Base-by-base conservation (phyloP, 2,797 vertebrate genomes). In the Cirrhinus molitorella region DNA sequence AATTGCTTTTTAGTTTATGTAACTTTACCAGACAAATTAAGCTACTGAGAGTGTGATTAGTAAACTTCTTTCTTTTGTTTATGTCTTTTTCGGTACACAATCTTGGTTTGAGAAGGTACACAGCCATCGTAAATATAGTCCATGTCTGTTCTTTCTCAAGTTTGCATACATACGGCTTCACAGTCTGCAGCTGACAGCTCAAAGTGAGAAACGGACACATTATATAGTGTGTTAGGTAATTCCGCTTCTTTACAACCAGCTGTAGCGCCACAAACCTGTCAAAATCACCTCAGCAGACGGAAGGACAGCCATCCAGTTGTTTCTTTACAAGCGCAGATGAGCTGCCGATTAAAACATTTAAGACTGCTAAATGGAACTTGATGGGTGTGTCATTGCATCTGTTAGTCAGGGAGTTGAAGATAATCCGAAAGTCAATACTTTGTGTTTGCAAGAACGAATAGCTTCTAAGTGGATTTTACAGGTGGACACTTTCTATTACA, bases 131-230 rank as follows among this genome's bases (percentile, higher is more conserved):
- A 40, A 73, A 37, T 73, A 23, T 63, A 51, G 21, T 40, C n/a
- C 17, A 53, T 19, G 71, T 75, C 80, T 83, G 71, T 66, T 83
- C 71, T 75, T 19, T 57, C n/a, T 83, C 80, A 83, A 17, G 71
- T 74, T 43, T 75, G 71, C 8, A 34, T 49, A 81, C 8, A 1
- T 55, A n/a, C 1, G 2, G 12, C 59, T 37, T 81, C 55, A 25
- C 40, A 34, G 68, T 63, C 19, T 34, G 45, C 4, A 9, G n/a
- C 37, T 82, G 71, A 82, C 80, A 74, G 80, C 71, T 75, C 47
- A n/a, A 34, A 10, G 80, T 75, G 61, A 55, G 47, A 83, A 83
- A 75, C 70, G 16, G 79, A 80, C 80, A 83, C 49, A 9, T 75
- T 75, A 83, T 51, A 53, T 55, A 68, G 10, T 57, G 78, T 66